Percentiles rank a stretch among this genome's conserved stretches.
Evolutionary conservation across 2,113 vertebrate species (phyloP).

Genomic region (Toxotes chatareus): DNA sequence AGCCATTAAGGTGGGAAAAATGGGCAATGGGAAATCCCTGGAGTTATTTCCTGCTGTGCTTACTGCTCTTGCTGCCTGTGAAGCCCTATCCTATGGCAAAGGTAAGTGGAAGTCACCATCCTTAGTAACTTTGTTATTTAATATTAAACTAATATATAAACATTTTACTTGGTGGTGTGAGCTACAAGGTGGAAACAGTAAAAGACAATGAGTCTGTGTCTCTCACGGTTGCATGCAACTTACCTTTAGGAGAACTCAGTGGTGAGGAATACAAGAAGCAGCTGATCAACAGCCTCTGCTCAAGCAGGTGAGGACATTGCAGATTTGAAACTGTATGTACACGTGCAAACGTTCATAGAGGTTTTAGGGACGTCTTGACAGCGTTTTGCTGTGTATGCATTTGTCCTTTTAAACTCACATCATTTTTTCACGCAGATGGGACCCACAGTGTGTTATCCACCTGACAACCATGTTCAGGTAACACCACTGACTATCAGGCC

Average conservation of each 20-base stretch:
- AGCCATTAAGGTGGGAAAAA: conserved; percentile 86
- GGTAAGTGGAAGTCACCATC: conserved; percentile 79
- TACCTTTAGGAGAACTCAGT: conserved; percentile 88
- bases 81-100: conserved; percentile 89
- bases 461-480: conserved; percentile 98
- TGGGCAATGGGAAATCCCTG: conserved; percentile 92
- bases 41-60: conserved; percentile 94
- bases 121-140: neutral
- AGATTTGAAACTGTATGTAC: neutral
- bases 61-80: conserved; percentile 88
- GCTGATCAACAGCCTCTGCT: conserved; percentile 94
- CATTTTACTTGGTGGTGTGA: neutral
- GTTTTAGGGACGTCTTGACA: neutral
- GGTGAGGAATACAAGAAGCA: conserved; percentile 96
- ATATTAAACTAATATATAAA: neutral
- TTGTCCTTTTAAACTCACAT: neutral
- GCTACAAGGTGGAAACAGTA: neutral
- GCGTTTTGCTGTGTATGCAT: neutral
- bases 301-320: conserved; percentile 86
- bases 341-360: neutral
- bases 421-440: conserved; percentile 88
- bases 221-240: neutral
- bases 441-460: conserved; percentile 88
- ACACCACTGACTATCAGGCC: conserved; percentile 13
- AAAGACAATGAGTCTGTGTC: neutral